Evolutionary conservation across 2,113 vertebrate species (phyloP).

Genomic region (Crotalus viridis): DNA sequence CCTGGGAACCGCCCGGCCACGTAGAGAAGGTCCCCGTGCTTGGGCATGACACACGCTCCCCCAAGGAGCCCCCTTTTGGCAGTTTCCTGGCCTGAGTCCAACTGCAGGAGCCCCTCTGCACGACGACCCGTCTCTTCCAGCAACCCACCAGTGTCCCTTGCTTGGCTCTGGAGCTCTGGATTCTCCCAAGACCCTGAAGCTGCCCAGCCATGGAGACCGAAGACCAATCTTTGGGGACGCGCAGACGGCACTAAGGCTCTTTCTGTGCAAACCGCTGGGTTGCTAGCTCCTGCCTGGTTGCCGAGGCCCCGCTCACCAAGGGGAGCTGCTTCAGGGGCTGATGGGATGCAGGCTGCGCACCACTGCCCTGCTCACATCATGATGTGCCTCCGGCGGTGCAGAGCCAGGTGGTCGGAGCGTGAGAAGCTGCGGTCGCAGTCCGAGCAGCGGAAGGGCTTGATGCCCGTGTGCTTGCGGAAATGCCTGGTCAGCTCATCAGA

Average conservation of each 20-base stretch:
- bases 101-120: neutral
- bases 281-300: neutral
- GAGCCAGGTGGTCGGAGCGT: constrained; percentile 92
- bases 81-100: neutral
- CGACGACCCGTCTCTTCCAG: neutral
- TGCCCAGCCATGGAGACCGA: neutral
- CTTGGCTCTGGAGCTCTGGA: rapidly evolving
- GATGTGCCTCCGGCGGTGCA: constrained; percentile 92
- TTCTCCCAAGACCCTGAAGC: neutral
- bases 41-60: neutral
- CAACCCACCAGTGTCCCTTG: no score
- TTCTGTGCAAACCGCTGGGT: neutral
- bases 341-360: neutral
- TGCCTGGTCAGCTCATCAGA: constrained; percentile 95
- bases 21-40: neutral
- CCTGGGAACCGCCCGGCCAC: neutral
- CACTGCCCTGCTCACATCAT: constrained; percentile 83
- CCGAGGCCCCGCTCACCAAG: constrained; percentile 12
- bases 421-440: constrained; percentile 97
- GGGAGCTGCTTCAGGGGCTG: neutral
- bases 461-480: constrained; percentile 96
- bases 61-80: no score
- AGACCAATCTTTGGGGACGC: neutral
- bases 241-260: neutral
- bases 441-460: constrained; percentile 96